Evolutionary conservation across 2,888 invertebrate species (phyloP).

Genomic region (Acronicta alni): DNA sequence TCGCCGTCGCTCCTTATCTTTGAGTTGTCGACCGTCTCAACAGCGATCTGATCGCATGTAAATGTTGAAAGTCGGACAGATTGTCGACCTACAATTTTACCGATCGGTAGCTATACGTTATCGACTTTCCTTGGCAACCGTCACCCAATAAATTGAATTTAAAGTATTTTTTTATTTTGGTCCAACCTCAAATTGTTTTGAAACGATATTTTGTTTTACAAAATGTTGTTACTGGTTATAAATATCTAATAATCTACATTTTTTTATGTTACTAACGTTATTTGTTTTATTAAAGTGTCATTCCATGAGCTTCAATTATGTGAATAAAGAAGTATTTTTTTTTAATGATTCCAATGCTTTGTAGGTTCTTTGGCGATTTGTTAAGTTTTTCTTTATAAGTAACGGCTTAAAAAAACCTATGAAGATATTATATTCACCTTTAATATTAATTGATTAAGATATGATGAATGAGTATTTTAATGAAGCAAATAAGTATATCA

Average conservation of each 20-base stretch:
- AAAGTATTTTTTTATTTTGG: conserved; percentile 50
- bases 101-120: conserved; percentile 54
- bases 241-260: conserved; percentile 39
- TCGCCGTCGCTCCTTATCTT: conserved; percentile 52
- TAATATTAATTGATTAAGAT: not conserved
- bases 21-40: conserved; percentile 35
- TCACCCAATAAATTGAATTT: conserved; percentile 49
- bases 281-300: conserved; percentile 13
- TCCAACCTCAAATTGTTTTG: conserved; percentile 44
- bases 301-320: conserved; percentile 6
- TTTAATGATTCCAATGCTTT: too few relatives aligned
- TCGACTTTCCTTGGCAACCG: conserved; percentile 56
- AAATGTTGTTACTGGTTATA: conserved; percentile 32
- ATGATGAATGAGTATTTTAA: not conserved
- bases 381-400: conserved; percentile 17
- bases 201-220: conserved; percentile 38
- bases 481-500: not conserved
- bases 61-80: conserved; percentile 57
- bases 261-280: conserved; percentile 1
- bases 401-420: not conserved
- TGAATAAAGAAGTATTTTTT: conserved; percentile 6
- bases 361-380: too few relatives aligned
- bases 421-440: too few relatives aligned
- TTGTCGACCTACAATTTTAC: conserved; percentile 59
- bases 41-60: conserved; percentile 50